These are phyloP conservation scores for Campylomormyrus tamandua DNA, from an alignment of 2,113 vertebrate species.

Conservation along the genomic window DNA sequence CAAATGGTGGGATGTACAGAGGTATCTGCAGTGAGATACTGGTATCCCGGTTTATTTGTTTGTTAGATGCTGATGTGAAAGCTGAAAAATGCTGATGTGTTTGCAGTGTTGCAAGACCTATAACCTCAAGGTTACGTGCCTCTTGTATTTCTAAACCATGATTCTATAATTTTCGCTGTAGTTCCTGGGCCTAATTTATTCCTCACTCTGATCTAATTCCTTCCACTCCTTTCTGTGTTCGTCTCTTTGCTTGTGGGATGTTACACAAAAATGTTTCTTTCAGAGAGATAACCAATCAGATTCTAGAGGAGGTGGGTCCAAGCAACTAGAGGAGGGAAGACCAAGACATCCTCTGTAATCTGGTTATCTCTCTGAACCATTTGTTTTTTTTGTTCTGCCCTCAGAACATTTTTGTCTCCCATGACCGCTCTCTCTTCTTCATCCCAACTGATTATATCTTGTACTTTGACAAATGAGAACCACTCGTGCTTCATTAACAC, in stretches of 20 bases:
- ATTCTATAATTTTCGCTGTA: not conserved
- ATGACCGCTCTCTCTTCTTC: not conserved
- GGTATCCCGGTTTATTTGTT: not conserved
- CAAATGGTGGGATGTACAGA: not conserved
- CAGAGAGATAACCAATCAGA: too few relatives aligned
- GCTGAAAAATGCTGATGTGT: not conserved
- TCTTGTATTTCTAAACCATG: not conserved
- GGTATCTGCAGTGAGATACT: not conserved
- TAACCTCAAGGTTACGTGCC: not conserved
- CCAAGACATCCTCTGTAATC: too few relatives aligned
- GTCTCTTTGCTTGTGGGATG: not conserved
- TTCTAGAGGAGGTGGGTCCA: too few relatives aligned
- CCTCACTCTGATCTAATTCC: not conserved
- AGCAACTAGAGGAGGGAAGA: too few relatives aligned
- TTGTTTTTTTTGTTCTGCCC: too few relatives aligned
- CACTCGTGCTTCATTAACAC: not conserved
- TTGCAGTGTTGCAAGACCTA: not conserved
- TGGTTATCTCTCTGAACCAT: too few relatives aligned
- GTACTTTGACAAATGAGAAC: not conserved
- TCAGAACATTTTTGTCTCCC: too few relatives aligned
- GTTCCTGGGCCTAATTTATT: not conserved
- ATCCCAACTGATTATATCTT: not conserved
- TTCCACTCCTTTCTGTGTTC: not conserved
- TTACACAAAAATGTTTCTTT: too few relatives aligned
- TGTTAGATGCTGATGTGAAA: not conserved